Base-by-base conservation (phyloP, 2,113 vertebrate genomes). In the Cyphomyrus discorhynchus region DNA sequence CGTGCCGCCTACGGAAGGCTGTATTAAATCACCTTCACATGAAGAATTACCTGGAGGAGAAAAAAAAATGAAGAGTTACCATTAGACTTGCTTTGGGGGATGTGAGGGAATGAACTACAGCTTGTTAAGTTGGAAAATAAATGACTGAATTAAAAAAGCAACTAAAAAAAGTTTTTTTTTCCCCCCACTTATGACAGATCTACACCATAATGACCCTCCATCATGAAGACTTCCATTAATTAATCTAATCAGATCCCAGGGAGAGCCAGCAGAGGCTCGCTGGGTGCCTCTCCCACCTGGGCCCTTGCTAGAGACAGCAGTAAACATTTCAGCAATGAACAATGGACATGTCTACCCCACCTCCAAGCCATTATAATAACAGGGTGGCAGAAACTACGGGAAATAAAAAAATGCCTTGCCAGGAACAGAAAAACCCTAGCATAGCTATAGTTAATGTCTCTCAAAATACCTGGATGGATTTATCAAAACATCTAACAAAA, bases 191-290 rank as follows among this genome's bases (percentile, higher is more conserved):
- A 45, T 92, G 94, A 94, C 93, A 92, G 91, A 92, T 93, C 94
- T 39, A 45, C 93, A 92, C 94, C 93, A 93, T 89, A 93, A 94
- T 93, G 94, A 94, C 94, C 92, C 93, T 93, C 93, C 91, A 91
- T 93, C 90, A 62, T 90, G 93, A 94, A 92, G 92, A 94, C 92
- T 94, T 93, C 90, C 92, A 94, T 94, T 95, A 95, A 96, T 96
- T 95, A 96, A 94, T 95, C 94, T 95, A 93, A 94, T 95, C 93
- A 92, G 92, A 90, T 93, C 93, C 94, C 92, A 92, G 93, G 91
- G 93, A 88, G 94, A 90, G 66, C 90, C 92, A 92, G 91, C 93
- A 93, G 93, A 93, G 92, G 93, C 93, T 31, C 9, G 1, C 42
- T 6, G 24, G 13, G 0, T 15, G 27, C 50, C 17, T 56, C 21